Evolutionary conservation across 1,140 invertebrate species (phyloP).

Genomic region (Rhyacophila brunnea): DNA sequence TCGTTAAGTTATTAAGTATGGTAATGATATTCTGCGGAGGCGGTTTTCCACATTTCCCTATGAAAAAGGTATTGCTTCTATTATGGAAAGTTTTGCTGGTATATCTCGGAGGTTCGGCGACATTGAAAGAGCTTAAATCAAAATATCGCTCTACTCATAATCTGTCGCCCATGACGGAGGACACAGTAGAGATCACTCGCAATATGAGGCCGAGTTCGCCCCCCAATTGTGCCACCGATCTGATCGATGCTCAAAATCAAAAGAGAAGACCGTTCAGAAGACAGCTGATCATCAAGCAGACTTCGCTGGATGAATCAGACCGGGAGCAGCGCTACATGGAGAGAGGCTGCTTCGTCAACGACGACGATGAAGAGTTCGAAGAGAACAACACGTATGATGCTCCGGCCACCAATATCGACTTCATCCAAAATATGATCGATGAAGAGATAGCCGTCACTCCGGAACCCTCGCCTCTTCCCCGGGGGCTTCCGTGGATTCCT

Average conservation of each 20-base stretch:
- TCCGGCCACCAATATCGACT: not conserved
- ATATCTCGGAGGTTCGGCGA: constrained; percentile 84
- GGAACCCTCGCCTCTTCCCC: constrained; percentile 52
- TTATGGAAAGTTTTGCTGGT: constrained; percentile 94
- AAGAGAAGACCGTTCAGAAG: constrained; percentile 62
- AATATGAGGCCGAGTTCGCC: constrained; percentile 94
- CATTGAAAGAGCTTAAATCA: constrained; percentile 73
- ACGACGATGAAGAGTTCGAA: constrained; percentile 54
- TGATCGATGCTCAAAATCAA: constrained; percentile 85
- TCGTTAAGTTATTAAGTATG: constrained; percentile 89
- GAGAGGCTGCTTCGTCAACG: constrained; percentile 53
- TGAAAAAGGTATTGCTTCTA: constrained; percentile 95
- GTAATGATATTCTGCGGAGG: constrained; percentile 93
- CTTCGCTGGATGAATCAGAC: constrained; percentile 81
- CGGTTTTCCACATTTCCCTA: constrained; percentile 92
- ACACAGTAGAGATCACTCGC: constrained; percentile 89
- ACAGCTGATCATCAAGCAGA: constrained; percentile 88
- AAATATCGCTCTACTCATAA: constrained; percentile 69
- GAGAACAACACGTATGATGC: constrained; percentile 55
- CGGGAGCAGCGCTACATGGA: constrained; percentile 71
- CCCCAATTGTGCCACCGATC: constrained; percentile 87
- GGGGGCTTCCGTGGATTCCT: constrained; percentile 88
- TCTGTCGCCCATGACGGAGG: constrained; percentile 78
- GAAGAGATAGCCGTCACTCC: constrained; percentile 35
- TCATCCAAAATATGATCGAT: constrained; percentile 4